Evolutionary conservation across 2,113 vertebrate genomes (phyloP).

Genomic region (Pygoscelis antarcticus): DNA sequence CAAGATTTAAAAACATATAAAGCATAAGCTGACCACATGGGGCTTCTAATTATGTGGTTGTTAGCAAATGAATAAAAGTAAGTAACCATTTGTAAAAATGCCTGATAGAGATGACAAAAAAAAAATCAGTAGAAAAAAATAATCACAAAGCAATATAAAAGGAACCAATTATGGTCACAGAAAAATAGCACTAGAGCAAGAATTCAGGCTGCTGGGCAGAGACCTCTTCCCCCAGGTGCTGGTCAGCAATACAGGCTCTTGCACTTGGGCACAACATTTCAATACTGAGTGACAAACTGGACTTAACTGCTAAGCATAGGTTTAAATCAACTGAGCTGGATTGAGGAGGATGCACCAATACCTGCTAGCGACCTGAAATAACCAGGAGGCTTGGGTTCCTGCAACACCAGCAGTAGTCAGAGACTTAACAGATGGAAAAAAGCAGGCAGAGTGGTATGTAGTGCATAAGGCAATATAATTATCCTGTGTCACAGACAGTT

Average conservation of each 20-base stretch:
- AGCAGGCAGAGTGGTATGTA: not conserved
- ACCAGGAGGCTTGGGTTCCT: not conserved
- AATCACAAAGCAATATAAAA: not conserved
- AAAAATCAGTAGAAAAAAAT: not conserved
- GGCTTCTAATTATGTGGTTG: not conserved
- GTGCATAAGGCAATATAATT: not conserved
- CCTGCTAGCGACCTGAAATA: not conserved
- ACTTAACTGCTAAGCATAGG: not conserved
- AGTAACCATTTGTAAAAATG: not conserved
- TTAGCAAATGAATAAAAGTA: not conserved
- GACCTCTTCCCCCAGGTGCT: fast-evolving
- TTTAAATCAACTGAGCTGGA: not conserved
- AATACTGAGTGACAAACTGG: not conserved
- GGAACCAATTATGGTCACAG: not conserved
- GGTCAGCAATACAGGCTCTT: not conserved
- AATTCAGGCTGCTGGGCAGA: not conserved
- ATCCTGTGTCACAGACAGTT: not conserved
- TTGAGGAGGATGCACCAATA: not conserved
- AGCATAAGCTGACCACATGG: not conserved
- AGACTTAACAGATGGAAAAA: not conserved
- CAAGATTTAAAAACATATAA: not conserved
- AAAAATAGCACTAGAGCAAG: not conserved
- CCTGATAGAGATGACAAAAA: not conserved
- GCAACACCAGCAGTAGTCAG: not conserved
- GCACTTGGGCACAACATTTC: not conserved